Base-by-base conservation (phyloP, 2,797 vertebrate genomes). In the Presbytis comata region DNA sequence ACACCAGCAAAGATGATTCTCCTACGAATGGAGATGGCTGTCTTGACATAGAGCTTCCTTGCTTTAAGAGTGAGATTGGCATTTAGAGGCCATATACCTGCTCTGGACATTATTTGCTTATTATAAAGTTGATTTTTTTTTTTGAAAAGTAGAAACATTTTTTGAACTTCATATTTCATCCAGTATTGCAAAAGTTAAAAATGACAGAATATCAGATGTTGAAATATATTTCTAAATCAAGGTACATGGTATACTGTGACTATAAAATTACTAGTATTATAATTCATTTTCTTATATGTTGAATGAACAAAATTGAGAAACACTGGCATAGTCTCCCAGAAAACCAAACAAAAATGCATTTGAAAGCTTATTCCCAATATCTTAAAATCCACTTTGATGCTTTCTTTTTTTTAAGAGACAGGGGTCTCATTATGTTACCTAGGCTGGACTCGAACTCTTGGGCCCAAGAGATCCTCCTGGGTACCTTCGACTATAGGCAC, bases 321-420 rank as follows among this genome's bases (percentile, higher is more conserved):
- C 2, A 5, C 46, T 94, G 39, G 30, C 6, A 26, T 17, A 78
- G 50, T 75, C 61, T 83, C 93, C 53, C 28, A 46, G 76, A 84
- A 95, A 95, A 83, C 19, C 67, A 50, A 93, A 85, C 14, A 93
- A 74, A 93, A 91, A 83, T 67, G 19, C 8, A 89, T 84, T 59
- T 87, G 46, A 59, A 90, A 90, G 48, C 55, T 92, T 93, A 80
- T 88, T 95, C 22, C 13, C 46, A 91, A 55, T 57, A 95, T 55
- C 14, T 74, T 74, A 93, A 95, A 93, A 91, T 85, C 53, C 8
- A 95, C 85, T 93, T 64, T 93, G 53, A 94, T 89, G 41, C 13
- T 61, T 41, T 92, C 64, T 91, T 81, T 90, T 84, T 64, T 36
- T n/a, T 22, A 36, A 70, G 67, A 36, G n/a, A 70, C 19, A 70